Conservation (phyloP, 2,888 invertebrate species). For the Synergus japonicus region DNA sequence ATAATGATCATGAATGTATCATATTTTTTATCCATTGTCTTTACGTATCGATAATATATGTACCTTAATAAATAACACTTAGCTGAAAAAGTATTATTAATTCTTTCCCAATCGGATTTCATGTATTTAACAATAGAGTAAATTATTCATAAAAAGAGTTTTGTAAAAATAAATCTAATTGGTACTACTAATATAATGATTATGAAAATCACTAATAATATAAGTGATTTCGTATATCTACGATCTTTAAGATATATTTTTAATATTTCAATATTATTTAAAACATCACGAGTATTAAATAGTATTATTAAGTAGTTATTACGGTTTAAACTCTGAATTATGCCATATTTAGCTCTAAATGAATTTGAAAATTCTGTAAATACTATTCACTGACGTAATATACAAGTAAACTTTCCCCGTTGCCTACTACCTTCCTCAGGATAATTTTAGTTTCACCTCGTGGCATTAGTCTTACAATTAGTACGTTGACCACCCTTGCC, state of each 20-base stretch:
- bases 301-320: background rate
- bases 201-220: background rate
- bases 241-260: background rate
- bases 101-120: background rate
- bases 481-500: slow-evolving; percentile 66
- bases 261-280: background rate
- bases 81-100: background rate
- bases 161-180: background rate
- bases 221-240: background rate
- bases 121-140: background rate
- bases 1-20: background rate
- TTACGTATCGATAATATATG: background rate
- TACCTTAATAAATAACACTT: background rate
- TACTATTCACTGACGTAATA: slow-evolving; percentile 36
- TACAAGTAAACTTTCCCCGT: slow-evolving; percentile 45
- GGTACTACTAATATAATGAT: background rate
- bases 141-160: background rate
- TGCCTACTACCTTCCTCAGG: slow-evolving; percentile 60
- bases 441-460: slow-evolving; percentile 76
- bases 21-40: background rate
- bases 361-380: slow-evolving; percentile 18
- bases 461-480: slow-evolving; percentile 66
- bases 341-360: background rate
- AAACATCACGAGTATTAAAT: background rate
- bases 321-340: background rate